Base-by-base conservation (phyloP, 2,888 invertebrate species). In the Diaprepes abbreviatus region DNA sequence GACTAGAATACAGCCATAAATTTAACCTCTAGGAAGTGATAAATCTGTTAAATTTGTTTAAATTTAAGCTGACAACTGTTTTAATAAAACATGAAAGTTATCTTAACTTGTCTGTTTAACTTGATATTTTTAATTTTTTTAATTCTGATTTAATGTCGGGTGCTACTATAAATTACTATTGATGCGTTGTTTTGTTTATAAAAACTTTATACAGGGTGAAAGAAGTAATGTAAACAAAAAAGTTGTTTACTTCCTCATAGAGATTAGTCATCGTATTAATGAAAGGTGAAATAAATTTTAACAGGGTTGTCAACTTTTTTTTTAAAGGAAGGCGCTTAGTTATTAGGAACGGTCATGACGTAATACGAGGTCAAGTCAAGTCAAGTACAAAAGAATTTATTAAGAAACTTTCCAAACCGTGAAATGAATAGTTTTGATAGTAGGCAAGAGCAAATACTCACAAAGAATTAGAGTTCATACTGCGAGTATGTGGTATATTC, bases 21-120 rank as follows among this genome's bases (percentile, higher is more conserved):
- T 50, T 50, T 14, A 1, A 28, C 14, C 14, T 50, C 28, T 50
- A 50, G 48, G 48, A 50, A 59, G 31, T 28, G 43, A 59, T 45
- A 31, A 59, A 59, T 59, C 31, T 59, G 59, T 59, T 31, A 59
- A 28, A 40, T 43, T 43, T 43, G 38, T 58, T 58, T 28, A 58
- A 31, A 59, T 43, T 45, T 43, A 59, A 59, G 38, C 59, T 31
- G 40, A 59, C 59, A 59, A 59, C n/a, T 59, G 43, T 31, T 59
- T 59, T 40, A 40, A 48, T 35, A 24, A 43, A 65, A 65, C 65
- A 65, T 40, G 43, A 65, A 65, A 65, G 3, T 65, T 65, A 65
- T 65, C 55, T 57, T 65, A 57, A 65, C 14, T 14, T 48, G 57
- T 43, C 65, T 43, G 54, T 55, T 43, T 45, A 14, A 45, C 57